phyloP scores from a whole-genome alignment of 2,113 vertebrate species.

The Sminthopsis crassicaudata region DNA sequence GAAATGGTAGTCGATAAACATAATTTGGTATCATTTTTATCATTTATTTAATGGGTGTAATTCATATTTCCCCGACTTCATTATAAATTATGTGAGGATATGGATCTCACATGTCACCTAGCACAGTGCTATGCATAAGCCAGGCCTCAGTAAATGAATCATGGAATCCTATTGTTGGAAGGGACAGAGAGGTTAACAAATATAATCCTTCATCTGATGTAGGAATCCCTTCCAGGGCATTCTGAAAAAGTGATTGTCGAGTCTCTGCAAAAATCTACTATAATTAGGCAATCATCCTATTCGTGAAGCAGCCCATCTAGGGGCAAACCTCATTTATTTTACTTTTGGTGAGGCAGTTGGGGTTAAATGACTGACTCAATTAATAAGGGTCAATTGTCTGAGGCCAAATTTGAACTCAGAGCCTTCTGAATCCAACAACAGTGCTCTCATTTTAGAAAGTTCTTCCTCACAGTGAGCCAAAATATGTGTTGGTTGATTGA shows the following conservation, averaged over 20 bases:
- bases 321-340: not conserved
- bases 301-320: not conserved
- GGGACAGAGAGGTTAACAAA: not conserved
- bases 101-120: not conserved
- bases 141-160: not conserved
- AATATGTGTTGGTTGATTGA: not conserved
- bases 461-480: not conserved
- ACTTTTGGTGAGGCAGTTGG: no score
- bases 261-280: not conserved
- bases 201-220: not conserved
- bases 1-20: not conserved
- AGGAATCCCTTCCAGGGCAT: not conserved
- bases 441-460: not conserved
- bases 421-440: no score
- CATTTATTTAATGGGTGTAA: not conserved
- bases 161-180: not conserved
- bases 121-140: not conserved
- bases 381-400: no score
- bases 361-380: no score
- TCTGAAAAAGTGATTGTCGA: not conserved
- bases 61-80: not conserved
- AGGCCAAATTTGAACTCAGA: no score
- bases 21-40: not conserved
- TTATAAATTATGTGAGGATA: not conserved
- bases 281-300: not conserved